These are phyloP conservation scores for Pentamera pediparva DNA, from an alignment of 53 echinoderm and acorn worm genomes.

Conservation along the genomic window DNA sequence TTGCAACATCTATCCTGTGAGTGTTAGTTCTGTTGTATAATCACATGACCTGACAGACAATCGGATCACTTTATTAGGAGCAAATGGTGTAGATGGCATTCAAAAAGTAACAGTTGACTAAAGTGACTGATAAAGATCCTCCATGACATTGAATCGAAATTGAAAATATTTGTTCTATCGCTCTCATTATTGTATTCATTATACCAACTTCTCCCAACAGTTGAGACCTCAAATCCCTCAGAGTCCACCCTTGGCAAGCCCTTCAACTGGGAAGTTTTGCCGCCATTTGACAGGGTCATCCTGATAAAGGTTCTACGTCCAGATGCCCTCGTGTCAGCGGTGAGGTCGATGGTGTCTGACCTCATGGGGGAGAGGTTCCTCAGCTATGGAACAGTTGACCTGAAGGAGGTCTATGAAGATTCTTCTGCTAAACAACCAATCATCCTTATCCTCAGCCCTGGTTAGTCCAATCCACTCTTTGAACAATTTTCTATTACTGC, in stretches of 20 bases:
- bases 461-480: conserved; percentile 31
- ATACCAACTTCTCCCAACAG: too few species aligned
- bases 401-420: conserved; percentile 90
- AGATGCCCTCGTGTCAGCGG: conserved; percentile 63
- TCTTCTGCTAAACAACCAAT: conserved; percentile 87
- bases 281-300: conserved; percentile 71
- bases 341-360: conserved; percentile 68
- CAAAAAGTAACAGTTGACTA: too few species aligned
- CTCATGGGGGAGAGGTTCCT: conserved; percentile 85
- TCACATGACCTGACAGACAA: too few species aligned
- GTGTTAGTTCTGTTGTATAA: too few species aligned
- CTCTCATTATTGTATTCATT: too few species aligned
- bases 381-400: conserved; percentile 81
- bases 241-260: conserved; percentile 42
- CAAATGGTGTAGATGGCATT: too few species aligned
- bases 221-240: too few species aligned
- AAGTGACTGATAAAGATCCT: too few species aligned
- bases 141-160: too few species aligned
- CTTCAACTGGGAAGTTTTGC: conserved; percentile 86
- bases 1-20: too few species aligned
- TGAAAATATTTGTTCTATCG: too few species aligned
- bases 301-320: conserved; percentile 78
- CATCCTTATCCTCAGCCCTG: conserved; percentile 93
- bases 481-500: background rate
- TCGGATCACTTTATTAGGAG: too few species aligned